Percentiles rank a stretch among this genome's conserved stretches.
phyloP scores from a whole-genome alignment of 2,888 invertebrate genomes.

The Cistogaster globosa region DNA sequence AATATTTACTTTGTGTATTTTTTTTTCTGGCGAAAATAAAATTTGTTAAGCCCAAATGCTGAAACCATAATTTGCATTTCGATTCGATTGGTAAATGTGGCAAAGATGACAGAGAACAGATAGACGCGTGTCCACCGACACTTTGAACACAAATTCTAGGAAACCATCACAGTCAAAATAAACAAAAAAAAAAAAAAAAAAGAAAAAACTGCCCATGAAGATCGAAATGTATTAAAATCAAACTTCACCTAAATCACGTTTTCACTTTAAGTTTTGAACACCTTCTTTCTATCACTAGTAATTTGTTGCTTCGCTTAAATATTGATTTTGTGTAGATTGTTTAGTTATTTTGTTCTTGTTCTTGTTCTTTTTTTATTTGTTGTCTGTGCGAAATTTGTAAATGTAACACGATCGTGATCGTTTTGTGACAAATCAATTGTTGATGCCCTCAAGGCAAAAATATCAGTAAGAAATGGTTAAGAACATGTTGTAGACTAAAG shows the following conservation, averaged over 20 bases:
- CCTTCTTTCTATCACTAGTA: conserved; percentile 43
- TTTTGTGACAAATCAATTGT: conserved; percentile 81
- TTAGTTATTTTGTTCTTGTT: not conserved
- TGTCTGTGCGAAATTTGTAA: conserved; percentile 67
- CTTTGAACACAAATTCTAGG: conserved; percentile 72
- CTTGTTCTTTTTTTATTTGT: conserved; percentile 51
- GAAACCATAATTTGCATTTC: conserved; percentile 81
- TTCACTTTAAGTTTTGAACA: conserved; percentile 32
- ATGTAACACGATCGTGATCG: conserved; percentile 69
- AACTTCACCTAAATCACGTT: conserved; percentile 69
- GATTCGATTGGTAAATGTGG: conserved; percentile 78
- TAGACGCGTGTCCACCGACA: conserved; percentile 81
- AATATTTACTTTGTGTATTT: not conserved
- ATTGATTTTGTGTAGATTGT: conserved; percentile 57
- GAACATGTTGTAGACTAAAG: conserved; percentile 64
- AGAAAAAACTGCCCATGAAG: conserved; percentile 4
- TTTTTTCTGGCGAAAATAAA: conserved; percentile 37
- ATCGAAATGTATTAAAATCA: conserved; percentile 44
- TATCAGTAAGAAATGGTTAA: conserved; percentile 57
- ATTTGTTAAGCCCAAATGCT: conserved; percentile 69
- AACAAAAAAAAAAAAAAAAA: not conserved
- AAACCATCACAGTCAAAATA: conserved; percentile 31
- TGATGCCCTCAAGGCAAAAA: conserved; percentile 73
- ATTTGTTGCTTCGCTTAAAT: conserved; percentile 29
- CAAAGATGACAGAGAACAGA: conserved; percentile 67